These are phyloP conservation scores for Semnornis frantzii DNA, from an alignment of 2,113 vertebrate genomes.

Conservation along the genomic window DNA sequence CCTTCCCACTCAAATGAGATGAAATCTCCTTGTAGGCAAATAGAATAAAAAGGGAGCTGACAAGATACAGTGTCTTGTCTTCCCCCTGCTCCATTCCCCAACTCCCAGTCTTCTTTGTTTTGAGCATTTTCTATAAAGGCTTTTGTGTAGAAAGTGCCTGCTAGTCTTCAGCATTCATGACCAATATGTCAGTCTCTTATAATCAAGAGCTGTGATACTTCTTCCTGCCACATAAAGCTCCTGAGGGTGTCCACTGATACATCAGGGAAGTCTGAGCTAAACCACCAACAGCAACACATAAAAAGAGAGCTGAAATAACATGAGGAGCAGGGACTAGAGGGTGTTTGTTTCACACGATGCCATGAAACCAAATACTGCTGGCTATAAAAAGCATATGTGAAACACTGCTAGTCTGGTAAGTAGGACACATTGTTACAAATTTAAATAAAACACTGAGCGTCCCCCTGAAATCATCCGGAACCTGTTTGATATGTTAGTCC, in stretches of 20 bases:
- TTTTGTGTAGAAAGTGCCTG: slow-evolving; percentile 13
- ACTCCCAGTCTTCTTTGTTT: slow-evolving; percentile 5
- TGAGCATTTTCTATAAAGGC: slow-evolving; percentile 9
- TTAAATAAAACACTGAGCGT: slow-evolving; percentile 5
- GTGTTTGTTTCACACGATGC: not conserved
- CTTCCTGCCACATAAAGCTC: not conserved
- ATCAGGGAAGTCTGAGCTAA: slow-evolving; percentile 14
- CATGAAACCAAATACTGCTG: slow-evolving; percentile 43
- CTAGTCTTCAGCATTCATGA: slow-evolving; percentile 49
- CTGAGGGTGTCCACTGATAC: slow-evolving; percentile 2
- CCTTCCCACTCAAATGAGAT: not conserved
- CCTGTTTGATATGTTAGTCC: not conserved
- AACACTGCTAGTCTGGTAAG: slow-evolving; percentile 1
- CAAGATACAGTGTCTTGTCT: not conserved
- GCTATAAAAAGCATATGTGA: not conserved
- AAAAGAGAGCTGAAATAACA: slow-evolving; percentile 10
- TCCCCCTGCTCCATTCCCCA: not conserved
- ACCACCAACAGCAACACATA: not conserved
- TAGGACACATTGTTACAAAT: not conserved
- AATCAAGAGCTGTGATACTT: slow-evolving; percentile 43
- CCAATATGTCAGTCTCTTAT: slow-evolving; percentile 44
- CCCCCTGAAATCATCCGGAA: slow-evolving; percentile 1
- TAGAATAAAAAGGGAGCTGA: not conserved
- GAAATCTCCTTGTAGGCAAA: not conserved
- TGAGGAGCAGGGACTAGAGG: not conserved